These are phyloP conservation scores for Argopecten irradians DNA, from an alignment of 1,140 invertebrate species.

Conservation along the genomic window DNA sequence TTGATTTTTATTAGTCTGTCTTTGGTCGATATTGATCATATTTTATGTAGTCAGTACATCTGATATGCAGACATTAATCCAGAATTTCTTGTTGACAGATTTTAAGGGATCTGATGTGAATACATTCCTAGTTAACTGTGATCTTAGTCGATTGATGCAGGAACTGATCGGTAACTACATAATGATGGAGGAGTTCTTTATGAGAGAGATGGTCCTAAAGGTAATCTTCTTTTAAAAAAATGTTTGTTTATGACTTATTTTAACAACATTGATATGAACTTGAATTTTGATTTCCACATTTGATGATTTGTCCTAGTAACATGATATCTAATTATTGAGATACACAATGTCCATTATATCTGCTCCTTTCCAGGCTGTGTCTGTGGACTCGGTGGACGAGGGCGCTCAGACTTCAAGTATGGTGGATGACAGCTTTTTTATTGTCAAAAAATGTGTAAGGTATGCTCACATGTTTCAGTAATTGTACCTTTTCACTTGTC, in stretches of 20 bases:
- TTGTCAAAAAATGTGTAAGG: conserved; percentile 96
- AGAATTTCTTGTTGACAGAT: conserved; percentile 74
- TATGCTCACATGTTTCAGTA: conserved; percentile 75
- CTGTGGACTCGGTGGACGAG: conserved; percentile 86
- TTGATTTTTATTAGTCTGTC: not conserved
- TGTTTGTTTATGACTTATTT: no score
- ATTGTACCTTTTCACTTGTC: no score
- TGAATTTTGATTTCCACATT: no score
- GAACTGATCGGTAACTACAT: conserved; percentile 94
- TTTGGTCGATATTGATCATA: no score
- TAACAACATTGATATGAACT: no score
- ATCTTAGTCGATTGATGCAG: conserved; percentile 90
- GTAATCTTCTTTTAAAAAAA: conserved; percentile 57
- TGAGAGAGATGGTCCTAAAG: conserved; percentile 96
- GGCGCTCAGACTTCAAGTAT: conserved; percentile 91
- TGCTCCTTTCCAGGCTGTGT: conserved; percentile 83
- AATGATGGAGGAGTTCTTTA: conserved; percentile 95
- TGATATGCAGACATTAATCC: no score
- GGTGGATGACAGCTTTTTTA: conserved; percentile 98
- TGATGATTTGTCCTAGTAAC: no score
- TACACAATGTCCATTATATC: no score
- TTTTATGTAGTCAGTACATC: no score
- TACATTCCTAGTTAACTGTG: conserved; percentile 85
- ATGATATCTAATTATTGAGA: no score
- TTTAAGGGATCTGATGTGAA: conserved; percentile 81